Percentiles rank a stretch among this genome's conserved stretches.
These are phyloP conservation scores for Neelides sp. DNA, from an alignment of 1,140 invertebrate genomes.

Conservation along the genomic window DNA sequence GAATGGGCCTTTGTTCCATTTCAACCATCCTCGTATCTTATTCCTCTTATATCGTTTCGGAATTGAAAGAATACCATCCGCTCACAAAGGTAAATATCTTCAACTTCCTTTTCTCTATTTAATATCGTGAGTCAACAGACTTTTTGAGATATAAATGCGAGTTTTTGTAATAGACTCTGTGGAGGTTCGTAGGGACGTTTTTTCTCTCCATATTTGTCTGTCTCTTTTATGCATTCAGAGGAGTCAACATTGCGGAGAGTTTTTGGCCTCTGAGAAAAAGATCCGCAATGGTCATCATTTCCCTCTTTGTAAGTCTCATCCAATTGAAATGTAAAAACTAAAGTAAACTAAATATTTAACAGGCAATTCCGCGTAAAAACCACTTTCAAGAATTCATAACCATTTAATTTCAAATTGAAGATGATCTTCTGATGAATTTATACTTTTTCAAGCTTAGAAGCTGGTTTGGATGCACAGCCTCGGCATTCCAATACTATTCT, in stretches of 20 bases:
- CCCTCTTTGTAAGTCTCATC: conserved; percentile 19
- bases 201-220: conserved; percentile 20
- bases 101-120: too few species aligned
- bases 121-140: too few species aligned
- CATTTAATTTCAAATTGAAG: not conserved
- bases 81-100: too few species aligned
- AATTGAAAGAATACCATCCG: too few species aligned
- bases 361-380: not conserved
- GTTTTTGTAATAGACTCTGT: too few species aligned
- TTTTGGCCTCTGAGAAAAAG: conserved; percentile 22
- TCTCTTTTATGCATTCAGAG: conserved; percentile 18
- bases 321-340: not conserved
- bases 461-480: conserved; percentile 28
- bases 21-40: too few species aligned
- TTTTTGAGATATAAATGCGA: too few species aligned
- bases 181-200: conserved; percentile 18
- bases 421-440: not conserved
- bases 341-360: not conserved
- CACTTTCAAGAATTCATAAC: not conserved
- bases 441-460: conserved; percentile 18
- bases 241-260: conserved; percentile 11
- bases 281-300: conserved; percentile 13
- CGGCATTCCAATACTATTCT: conserved; percentile 28
- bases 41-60: too few species aligned
- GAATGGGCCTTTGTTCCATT: too few species aligned